A percentile compares a stretch with the other conserved stretches of the same genome.
Evolutionary conservation across 2,888 invertebrate genomes (phyloP).

Genomic region (Cryptocephalus moraei): DNA sequence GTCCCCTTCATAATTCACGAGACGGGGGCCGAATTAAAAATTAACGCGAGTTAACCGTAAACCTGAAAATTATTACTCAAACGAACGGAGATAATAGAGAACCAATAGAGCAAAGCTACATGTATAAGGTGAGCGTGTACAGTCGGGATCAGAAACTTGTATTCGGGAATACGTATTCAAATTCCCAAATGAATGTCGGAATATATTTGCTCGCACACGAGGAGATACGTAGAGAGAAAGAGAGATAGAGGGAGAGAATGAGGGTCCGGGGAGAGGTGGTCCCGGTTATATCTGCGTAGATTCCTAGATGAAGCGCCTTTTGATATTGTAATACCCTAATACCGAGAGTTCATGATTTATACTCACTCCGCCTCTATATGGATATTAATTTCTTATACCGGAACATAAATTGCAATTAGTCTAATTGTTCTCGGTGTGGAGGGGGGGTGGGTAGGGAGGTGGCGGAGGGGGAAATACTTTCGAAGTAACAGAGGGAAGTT

Average conservation of each 20-base stretch:
- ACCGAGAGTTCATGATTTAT: conserved; percentile 35
- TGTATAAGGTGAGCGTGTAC: conserved; percentile 18
- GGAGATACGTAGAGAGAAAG: too few species aligned
- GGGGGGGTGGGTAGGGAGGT: too few species aligned
- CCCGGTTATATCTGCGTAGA: conserved; percentile 31
- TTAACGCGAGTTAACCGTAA: conserved; percentile 6
- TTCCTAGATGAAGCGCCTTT: conserved; percentile 36
- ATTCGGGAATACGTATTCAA: conserved; percentile 33
- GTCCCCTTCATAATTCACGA: neutral
- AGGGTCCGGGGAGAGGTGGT: too few species aligned
- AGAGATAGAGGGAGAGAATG: too few species aligned
- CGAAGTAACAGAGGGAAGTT: too few species aligned
- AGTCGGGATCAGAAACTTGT: conserved; percentile 28
- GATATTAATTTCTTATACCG: conserved; percentile 22
- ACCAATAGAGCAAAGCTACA: conserved; percentile 31
- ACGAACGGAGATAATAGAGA: conserved; percentile 22
- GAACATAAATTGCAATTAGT: conserved; percentile 22
- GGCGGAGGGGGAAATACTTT: too few species aligned
- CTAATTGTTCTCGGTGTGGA: conserved; percentile 12
- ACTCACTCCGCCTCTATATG: conserved; percentile 23
- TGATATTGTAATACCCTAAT: conserved; percentile 38
- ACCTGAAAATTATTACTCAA: conserved; percentile 7
- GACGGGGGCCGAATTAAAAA: neutral
- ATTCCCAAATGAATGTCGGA: conserved; percentile 34
- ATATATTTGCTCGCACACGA: conserved; percentile 23